Evolutionary conservation across 2,113 vertebrate species (phyloP).

Genomic region (Protobothrops flavoviridis): DNA sequence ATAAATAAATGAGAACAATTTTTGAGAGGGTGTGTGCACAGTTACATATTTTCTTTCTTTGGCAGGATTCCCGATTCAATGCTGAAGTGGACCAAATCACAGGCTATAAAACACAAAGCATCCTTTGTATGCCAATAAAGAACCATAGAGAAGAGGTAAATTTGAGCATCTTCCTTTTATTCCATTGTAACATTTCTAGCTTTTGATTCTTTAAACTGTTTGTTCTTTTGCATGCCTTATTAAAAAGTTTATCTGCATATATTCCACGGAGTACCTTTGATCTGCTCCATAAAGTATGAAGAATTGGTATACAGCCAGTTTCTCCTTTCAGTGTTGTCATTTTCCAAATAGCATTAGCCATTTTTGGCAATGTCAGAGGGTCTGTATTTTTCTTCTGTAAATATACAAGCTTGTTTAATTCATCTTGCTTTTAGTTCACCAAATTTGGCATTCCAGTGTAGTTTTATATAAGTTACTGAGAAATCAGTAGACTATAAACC

Average conservation of each 20-base stretch:
- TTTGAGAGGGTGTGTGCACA: conserved; percentile 39
- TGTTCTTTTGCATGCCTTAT: background rate
- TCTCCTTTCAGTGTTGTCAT: conserved; percentile 2
- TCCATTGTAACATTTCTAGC: conserved; percentile 34
- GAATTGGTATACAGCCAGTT: conserved; percentile 33
- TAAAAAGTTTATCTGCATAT: background rate
- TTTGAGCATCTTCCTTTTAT: conserved; percentile 27
- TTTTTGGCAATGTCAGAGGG: background rate
- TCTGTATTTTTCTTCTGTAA: background rate
- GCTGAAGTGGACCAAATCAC: conserved; percentile 97
- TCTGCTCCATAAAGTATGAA: conserved; percentile 36
- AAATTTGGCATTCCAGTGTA: background rate
- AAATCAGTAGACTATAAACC: background rate
- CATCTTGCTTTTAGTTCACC: background rate
- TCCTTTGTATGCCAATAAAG: conserved; percentile 98
- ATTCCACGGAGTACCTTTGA: conserved; percentile 42
- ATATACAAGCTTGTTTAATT: background rate
- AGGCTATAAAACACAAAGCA: conserved; percentile 96
- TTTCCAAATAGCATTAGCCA: background rate
- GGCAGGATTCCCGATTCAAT: conserved; percentile 93
- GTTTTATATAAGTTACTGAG: background rate
- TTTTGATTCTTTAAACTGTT: conserved; percentile 15
- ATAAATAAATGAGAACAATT: conserved; percentile 22
- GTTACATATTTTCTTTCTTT: conserved; percentile 50
- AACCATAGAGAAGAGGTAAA: conserved; percentile 94